Conservation (phyloP, 2,888 invertebrate genomes). For the Zaprionus obscuricornis region DNA sequence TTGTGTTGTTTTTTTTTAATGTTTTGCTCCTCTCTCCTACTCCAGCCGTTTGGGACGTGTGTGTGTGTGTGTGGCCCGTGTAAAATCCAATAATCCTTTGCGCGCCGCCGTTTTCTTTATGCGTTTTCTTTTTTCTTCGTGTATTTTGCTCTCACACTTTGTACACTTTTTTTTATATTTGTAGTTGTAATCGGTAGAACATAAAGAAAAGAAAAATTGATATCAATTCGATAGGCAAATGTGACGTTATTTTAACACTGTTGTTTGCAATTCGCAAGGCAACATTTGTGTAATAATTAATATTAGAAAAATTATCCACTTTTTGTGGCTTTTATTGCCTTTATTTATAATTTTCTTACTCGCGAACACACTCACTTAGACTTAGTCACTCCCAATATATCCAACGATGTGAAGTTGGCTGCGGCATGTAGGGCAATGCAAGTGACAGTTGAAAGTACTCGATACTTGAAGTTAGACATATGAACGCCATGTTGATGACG, state of each 20-base stretch:
- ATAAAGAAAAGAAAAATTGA: conserved; percentile 72
- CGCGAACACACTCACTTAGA: conserved; percentile 66
- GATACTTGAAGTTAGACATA: conserved; percentile 29
- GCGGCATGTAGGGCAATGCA: conserved; percentile 60
- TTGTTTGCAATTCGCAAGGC: conserved; percentile 11
- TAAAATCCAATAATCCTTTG: conserved; percentile 73
- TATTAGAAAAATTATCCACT: conserved; percentile 36
- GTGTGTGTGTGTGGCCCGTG: conserved; percentile 32
- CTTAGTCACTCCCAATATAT: conserved; percentile 75
- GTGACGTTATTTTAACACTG: conserved; percentile 35
- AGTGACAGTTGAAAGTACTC: conserved; percentile 49
- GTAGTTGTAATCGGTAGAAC: conserved; percentile 69
- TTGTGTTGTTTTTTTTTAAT: conserved; percentile 67
- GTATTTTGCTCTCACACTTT: conserved; percentile 70
- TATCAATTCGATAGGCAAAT: conserved; percentile 47
- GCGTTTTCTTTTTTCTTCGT: conserved; percentile 49
- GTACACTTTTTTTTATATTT: conserved; percentile 61
- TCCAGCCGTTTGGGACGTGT: conserved; percentile 38
- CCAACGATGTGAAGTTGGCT: conserved; percentile 55
- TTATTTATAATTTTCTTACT: conserved; percentile 69
- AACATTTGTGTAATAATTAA: conserved; percentile 20
- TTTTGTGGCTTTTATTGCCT: conserved; percentile 39
- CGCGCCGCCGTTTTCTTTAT: conserved; percentile 64
- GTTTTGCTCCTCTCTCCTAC: conserved; percentile 44
- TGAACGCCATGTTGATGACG: conserved; percentile 56